Base-by-base conservation (phyloP, 2,113 vertebrate species). In the Eudyptes chrysolophus region DNA sequence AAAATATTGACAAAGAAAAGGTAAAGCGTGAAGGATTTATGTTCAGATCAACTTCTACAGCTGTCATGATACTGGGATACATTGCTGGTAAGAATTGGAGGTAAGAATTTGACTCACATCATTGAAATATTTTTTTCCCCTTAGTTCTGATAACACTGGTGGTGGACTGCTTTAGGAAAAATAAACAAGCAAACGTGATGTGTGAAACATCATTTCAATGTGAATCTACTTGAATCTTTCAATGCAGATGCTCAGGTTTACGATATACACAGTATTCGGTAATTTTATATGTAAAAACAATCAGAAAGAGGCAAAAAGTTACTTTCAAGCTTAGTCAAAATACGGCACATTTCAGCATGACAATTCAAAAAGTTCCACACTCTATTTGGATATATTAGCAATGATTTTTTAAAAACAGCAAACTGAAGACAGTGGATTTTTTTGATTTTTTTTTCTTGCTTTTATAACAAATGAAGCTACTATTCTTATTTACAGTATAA, bases 191-290 rank as follows among this genome's bases (percentile, higher is more conserved):
- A 88, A 97, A 92, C 34, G 84, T 88, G 95, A 97, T 57, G 87
- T 93, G 70, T 65, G 66, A 95, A 96, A 92, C 92, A 87, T 80
- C 78, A 96, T 94, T 93, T 97, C 93, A 92, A 82, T 62, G 72
- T 58, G 48, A 93, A 95, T 97, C 95, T 89, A 98, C 92, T 97
- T 48, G 89, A 96, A 88, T 92, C 92, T 92, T 97, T 93, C 81
- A 86, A 97, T 3, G 96, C 92, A 95, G 96, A 97, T 97, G 96
- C 95, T 97, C 93, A 89, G 71, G 65, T 97, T 96, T 96, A 97
- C 77, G 26, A 97, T 97, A 98, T 97, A 99, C 98, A 99, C 98
- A 99, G 98, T 99, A 98, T 98, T 97, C 97, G 98, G 98, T 98
- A 98, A 90, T 95, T 97, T 97, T 79, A 97, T 97, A 98, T 70